phyloP scores from a whole-genome alignment of 2,888 invertebrate species.

The Scotopteryx bipunctaria region DNA sequence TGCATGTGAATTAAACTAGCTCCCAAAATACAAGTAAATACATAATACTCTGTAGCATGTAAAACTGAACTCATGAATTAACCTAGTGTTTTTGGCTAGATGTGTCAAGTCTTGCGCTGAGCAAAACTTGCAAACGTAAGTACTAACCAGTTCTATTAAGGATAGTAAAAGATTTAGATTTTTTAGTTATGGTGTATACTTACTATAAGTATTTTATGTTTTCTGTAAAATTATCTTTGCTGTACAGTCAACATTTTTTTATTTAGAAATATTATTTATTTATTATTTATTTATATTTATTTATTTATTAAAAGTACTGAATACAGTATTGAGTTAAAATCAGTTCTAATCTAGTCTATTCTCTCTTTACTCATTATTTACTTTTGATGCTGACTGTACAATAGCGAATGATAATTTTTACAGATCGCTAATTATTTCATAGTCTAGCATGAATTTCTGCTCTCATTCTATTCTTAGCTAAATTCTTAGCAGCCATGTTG shows the following conservation, averaged over 20 bases:
- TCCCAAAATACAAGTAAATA: conserved; percentile 23
- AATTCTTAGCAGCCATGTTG: neutral
- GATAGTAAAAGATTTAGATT: neutral
- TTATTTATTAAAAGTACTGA: too few species aligned
- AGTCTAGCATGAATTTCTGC: conserved; percentile 32
- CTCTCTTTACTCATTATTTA: too few species aligned
- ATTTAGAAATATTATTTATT: too few species aligned
- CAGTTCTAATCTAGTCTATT: too few species aligned
- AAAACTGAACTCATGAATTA: conserved; percentile 58
- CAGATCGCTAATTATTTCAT: conserved; percentile 3
- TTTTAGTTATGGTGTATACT: neutral
- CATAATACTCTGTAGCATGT: conserved; percentile 41
- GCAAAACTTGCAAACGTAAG: conserved; percentile 77
- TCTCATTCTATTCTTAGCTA: neutral
- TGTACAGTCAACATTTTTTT: too few species aligned
- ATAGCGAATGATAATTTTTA: conserved; percentile 2
- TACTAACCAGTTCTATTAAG: conserved; percentile 54
- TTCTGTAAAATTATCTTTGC: conserved; percentile 8
- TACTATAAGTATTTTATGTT: conserved; percentile 5
- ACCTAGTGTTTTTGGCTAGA: conserved; percentile 76
- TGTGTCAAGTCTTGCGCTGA: conserved; percentile 78
- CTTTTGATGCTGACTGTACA: too few species aligned
- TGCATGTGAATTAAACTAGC: conserved; percentile 47
- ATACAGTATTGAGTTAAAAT: too few species aligned
- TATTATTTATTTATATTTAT: too few species aligned